These are phyloP conservation scores for Trichogramma evanescens DNA, from an alignment of 2,888 invertebrate species.

Conservation along the genomic window DNA sequence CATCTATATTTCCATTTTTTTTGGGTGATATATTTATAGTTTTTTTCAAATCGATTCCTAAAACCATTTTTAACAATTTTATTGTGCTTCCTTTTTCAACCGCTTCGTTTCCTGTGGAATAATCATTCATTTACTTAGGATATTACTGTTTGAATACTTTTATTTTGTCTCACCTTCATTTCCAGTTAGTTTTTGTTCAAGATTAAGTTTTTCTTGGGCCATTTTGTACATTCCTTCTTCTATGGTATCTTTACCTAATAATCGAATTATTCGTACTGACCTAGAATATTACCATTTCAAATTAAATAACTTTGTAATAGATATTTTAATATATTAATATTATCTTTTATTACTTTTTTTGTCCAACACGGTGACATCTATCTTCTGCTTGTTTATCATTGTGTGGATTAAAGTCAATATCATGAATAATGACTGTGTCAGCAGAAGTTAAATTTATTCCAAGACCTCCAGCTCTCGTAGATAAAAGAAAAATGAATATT, in stretches of 20 bases:
- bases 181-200: conserved; percentile 80
- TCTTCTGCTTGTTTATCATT: conserved; percentile 98
- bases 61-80: conserved; percentile 69
- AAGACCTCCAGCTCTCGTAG: conserved; percentile 91
- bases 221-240: conserved; percentile 89
- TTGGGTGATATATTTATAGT: conserved; percentile 11
- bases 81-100: conserved; percentile 74
- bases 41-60: conserved; percentile 37
- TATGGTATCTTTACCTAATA: conserved; percentile 79
- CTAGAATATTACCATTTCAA: conserved; percentile 46
- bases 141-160: not conserved
- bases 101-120: conserved; percentile 59
- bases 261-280: conserved; percentile 77
- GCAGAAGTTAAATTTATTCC: conserved; percentile 92
- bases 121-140: conserved; percentile 10
- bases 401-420: conserved; percentile 97
- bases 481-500: conserved; percentile 84
- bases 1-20: conserved; percentile 15
- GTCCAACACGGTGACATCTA: conserved; percentile 62
- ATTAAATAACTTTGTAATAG: not conserved
- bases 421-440: conserved; percentile 92
- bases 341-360: conserved; percentile 47
- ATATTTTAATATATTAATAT: not conserved
- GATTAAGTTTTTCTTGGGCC: conserved; percentile 82
- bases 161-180: conserved; percentile 49